These are phyloP conservation scores for Anableps anableps DNA, from an alignment of 2,797 vertebrate genomes.

Conservation along the genomic window DNA sequence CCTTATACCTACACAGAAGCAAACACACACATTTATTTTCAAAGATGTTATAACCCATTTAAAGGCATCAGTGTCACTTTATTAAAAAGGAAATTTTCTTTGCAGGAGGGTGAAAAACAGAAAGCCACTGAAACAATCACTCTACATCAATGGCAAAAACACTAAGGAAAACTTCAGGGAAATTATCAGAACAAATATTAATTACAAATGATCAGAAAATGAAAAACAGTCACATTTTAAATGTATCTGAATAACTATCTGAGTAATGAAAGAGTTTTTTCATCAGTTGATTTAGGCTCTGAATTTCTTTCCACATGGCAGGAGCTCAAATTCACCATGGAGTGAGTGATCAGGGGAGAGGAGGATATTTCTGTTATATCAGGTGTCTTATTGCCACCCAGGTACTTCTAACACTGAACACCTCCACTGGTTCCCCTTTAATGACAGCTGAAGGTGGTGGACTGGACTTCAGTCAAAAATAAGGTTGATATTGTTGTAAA, in stretches of 20 bases:
- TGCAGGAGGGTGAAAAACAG: background rate
- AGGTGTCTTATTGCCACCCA: background rate
- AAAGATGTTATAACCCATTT: background rate
- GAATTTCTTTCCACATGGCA: background rate
- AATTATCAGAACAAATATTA: background rate
- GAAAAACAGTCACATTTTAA: background rate
- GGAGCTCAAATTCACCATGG: too few relatives aligned
- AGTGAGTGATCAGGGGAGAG: background rate
- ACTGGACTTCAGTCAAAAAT: background rate
- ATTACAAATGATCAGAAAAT: background rate
- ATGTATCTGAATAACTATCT: background rate
- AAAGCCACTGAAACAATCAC: background rate
- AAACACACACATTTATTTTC: background rate
- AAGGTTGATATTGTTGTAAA: background rate
- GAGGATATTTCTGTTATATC: background rate
- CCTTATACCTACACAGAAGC: constrained; percentile 82
- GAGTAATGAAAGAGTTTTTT: background rate
- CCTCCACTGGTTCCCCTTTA: background rate
- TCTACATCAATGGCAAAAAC: background rate
- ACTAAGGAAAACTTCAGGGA: background rate
- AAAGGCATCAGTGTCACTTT: background rate
- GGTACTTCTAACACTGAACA: background rate
- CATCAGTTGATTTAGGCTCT: background rate
- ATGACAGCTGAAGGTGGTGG: background rate
- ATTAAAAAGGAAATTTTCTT: background rate